A percentile compares a stretch with the other conserved stretches of the same genome.
These are phyloP conservation scores for Agriotes lineatus DNA, from an alignment of 2,888 invertebrate species.

Conservation along the genomic window DNA sequence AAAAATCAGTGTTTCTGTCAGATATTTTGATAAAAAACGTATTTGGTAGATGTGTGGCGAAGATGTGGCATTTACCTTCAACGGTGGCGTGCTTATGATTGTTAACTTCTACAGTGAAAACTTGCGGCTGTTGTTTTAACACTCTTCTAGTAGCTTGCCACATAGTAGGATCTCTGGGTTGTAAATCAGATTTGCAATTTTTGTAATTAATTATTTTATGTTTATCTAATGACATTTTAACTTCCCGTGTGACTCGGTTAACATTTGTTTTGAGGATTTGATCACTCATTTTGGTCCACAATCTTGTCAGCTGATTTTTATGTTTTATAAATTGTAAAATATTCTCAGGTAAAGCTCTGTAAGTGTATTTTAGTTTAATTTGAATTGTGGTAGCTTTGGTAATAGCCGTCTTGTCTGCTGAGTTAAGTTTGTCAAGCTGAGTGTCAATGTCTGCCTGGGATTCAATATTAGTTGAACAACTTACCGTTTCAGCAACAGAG, in stretches of 20 bases:
- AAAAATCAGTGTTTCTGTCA: not conserved
- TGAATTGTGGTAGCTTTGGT: not conserved
- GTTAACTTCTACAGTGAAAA: not conserved
- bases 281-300: not conserved
- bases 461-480: constrained; percentile 1
- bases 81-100: not conserved
- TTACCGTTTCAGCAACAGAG: not conserved
- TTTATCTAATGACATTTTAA: not conserved
- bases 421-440: not conserved
- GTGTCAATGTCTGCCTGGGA: constrained; percentile 3
- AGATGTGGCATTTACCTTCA: not conserved
- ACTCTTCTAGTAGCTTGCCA: not conserved
- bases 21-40: not conserved
- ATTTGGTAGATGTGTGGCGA: not conserved
- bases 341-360: not conserved
- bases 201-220: not conserved
- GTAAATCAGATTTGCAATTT: not conserved
- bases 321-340: not conserved
- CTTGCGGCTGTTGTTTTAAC: constrained; percentile 1
- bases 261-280: not conserved
- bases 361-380: not conserved
- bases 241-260: not conserved
- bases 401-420: not conserved
- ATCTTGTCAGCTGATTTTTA: not conserved
- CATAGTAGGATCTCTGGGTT: not conserved